These are phyloP conservation scores for Zaprionus obscuricornis DNA, from an alignment of 2,888 invertebrate genomes.

Conservation along the genomic window DNA sequence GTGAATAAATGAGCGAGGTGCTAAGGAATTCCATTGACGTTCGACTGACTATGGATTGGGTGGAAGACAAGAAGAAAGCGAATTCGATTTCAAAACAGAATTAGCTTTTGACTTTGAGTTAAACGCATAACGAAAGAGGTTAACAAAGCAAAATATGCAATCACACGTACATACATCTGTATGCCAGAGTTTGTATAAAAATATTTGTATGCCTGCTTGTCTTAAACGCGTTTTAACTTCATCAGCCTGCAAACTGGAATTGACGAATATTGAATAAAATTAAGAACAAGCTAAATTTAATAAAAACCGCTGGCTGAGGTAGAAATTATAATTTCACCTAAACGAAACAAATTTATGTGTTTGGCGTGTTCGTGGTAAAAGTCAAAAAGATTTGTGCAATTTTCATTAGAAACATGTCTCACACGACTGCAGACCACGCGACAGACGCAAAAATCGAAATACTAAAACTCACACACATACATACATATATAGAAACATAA, in stretches of 20 bases:
- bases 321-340: constrained; percentile 58
- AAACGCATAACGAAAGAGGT: constrained; percentile 75
- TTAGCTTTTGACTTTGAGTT: constrained; percentile 36
- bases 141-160: constrained; percentile 71
- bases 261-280: constrained; percentile 25
- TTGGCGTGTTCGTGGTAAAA: constrained; percentile 41
- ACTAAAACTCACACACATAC: background rate
- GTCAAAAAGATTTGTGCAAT: constrained; percentile 31
- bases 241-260: constrained; percentile 64
- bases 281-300: constrained; percentile 45
- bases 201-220: too few relatives aligned
- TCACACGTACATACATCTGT: constrained; percentile 44
- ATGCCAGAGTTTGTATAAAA: background rate
- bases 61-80: constrained; percentile 62
- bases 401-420: constrained; percentile 46
- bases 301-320: constrained; percentile 7
- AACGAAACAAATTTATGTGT: constrained; percentile 41
- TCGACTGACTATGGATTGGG: too few relatives aligned
- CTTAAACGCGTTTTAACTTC: constrained; percentile 75
- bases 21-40: constrained; percentile 63
- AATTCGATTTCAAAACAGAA: constrained; percentile 73
- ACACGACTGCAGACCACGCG: constrained; percentile 31
- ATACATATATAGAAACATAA: background rate
- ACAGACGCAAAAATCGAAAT: constrained; percentile 26
- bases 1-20: too few relatives aligned